phyloP scores from a whole-genome alignment of 2,113 vertebrate species.

The Syngnathus typhle region DNA sequence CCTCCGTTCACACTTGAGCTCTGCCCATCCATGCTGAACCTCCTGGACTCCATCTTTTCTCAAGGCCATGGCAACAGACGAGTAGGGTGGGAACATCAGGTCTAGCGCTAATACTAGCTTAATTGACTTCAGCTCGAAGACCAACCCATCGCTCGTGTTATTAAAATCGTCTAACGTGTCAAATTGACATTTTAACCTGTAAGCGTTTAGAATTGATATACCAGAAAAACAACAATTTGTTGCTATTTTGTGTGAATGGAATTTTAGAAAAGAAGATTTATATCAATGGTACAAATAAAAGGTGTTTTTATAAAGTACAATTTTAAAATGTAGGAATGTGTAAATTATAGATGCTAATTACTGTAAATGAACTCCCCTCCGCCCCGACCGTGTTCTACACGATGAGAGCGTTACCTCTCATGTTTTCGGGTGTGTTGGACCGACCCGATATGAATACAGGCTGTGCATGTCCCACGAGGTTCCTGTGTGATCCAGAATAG shows the following conservation, averaged over 20 bases:
- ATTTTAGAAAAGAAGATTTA: neutral
- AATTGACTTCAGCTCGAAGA: slow-evolving; percentile 60
- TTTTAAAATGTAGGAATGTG: neutral
- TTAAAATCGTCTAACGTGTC: slow-evolving; percentile 25
- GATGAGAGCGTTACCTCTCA: slow-evolving; percentile 25
- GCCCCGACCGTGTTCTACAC: slow-evolving; percentile 21
- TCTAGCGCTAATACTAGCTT: slow-evolving; percentile 57
- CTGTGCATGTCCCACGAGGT: slow-evolving; percentile 53
- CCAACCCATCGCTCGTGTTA: slow-evolving; percentile 52
- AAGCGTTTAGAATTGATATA: neutral
- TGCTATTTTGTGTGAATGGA: neutral
- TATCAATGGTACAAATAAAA: neutral
- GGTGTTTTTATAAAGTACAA: neutral
- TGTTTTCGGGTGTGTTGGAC: slow-evolving; percentile 31
- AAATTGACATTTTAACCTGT: slow-evolving; percentile 5
- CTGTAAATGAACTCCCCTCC: slow-evolving; percentile 13
- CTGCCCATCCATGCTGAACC: slow-evolving; percentile 73
- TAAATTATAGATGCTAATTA: neutral
- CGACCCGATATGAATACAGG: slow-evolving; percentile 51
- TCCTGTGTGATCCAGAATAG: slow-evolving; percentile 62
- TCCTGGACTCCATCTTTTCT: slow-evolving; percentile 51
- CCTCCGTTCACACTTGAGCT: slow-evolving; percentile 68
- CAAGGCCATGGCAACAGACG: slow-evolving; percentile 48
- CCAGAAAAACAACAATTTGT: neutral
- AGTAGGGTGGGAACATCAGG: slow-evolving; percentile 67